Conservation (phyloP, 2,113 vertebrate species). For the Anser cygnoides region DNA sequence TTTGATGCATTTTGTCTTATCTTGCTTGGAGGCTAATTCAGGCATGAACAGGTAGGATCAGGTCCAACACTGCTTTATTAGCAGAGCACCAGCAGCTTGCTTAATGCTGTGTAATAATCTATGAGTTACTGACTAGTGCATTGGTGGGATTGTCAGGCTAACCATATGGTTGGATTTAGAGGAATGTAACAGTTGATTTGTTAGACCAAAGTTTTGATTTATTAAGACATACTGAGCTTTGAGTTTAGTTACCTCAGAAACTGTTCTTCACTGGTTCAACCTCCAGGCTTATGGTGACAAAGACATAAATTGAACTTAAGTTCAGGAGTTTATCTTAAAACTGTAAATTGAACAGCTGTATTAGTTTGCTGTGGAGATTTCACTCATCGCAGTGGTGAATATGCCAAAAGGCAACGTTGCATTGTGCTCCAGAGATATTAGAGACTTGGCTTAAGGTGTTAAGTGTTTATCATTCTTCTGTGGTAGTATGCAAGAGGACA, state of each 20-base stretch:
- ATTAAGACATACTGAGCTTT: background rate
- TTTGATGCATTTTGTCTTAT: background rate
- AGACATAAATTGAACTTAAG: background rate
- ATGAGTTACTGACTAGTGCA: background rate
- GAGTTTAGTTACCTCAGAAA: background rate
- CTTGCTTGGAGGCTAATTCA: conserved; percentile 7
- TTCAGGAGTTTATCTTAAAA: background rate
- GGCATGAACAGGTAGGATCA: background rate
- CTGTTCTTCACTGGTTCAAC: background rate
- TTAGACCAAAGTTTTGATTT: background rate
- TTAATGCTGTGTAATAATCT: background rate
- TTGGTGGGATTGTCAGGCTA: background rate
- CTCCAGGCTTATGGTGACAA: background rate
- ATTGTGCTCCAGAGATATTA: background rate
- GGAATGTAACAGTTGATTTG: background rate
- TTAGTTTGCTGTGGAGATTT: background rate
- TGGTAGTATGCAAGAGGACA: background rate
- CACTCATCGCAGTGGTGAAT: background rate
- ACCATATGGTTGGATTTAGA: background rate
- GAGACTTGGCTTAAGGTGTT: background rate
- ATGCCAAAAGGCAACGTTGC: background rate
- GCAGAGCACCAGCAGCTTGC: background rate
- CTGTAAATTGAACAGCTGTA: background rate
- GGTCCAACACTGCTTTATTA: background rate
- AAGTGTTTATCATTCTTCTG: background rate